phyloP scores from a whole-genome alignment of 2,797 vertebrate species.

The Lagodon rhomboides region DNA sequence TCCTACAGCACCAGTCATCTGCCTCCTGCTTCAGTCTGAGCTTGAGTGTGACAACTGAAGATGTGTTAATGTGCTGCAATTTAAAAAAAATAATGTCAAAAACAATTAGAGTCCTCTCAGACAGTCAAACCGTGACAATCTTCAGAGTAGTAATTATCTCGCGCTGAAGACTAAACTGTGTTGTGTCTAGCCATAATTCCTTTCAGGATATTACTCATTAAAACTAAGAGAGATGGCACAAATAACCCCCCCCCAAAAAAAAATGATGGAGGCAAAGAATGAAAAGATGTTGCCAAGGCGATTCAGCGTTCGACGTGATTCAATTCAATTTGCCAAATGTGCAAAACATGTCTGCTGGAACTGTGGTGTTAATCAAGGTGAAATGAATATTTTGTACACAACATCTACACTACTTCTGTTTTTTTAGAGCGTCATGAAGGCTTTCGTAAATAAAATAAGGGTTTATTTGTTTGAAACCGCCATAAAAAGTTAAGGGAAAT shows the following conservation, averaged over 20 bases:
- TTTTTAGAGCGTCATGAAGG: not conserved
- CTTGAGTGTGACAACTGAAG: slow-evolving; percentile 57
- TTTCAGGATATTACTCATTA: slow-evolving; percentile 53
- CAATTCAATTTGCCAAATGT: not conserved
- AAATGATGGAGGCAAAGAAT: slow-evolving; percentile 24
- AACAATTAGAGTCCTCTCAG: slow-evolving; percentile 73
- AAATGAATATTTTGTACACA: not conserved
- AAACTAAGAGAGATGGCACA: slow-evolving; percentile 22
- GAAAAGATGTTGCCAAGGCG: not conserved
- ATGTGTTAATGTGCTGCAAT: slow-evolving; percentile 68
- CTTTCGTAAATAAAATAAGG: not conserved
- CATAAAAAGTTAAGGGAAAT: not conserved
- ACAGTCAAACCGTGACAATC: slow-evolving; percentile 66
- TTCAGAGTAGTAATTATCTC: slow-evolving; percentile 70
- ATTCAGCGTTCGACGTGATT: slow-evolving; percentile 12
- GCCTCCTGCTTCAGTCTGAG: slow-evolving; percentile 52
- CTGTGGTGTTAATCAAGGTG: not conserved
- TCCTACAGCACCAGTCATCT: slow-evolving; percentile 47
- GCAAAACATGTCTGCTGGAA: not conserved
- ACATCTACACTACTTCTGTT: not conserved
- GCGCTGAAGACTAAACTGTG: slow-evolving; percentile 47
- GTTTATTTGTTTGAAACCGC: slow-evolving; percentile 1
- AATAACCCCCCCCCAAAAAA: slow-evolving; percentile 48
- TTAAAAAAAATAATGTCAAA: slow-evolving; percentile 54
- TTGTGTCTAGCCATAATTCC: slow-evolving; percentile 44